Base-by-base conservation (phyloP, 2,888 invertebrate genomes). In the Liposcelis brunnea region DNA sequence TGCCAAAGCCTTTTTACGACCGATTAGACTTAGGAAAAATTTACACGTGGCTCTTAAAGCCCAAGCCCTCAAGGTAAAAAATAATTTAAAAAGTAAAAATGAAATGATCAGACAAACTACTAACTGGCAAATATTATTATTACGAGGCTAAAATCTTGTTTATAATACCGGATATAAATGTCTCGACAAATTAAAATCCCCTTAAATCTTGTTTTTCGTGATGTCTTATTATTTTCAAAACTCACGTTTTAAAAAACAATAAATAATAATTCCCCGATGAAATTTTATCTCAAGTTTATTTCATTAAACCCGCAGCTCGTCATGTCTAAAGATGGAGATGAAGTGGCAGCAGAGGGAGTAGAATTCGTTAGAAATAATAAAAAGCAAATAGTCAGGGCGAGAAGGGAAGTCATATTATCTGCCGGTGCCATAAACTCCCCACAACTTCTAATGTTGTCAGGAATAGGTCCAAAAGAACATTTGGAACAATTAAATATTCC, bases 401-500 rank as follows among this genome's bases (percentile, higher is more conserved):
- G 78, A 48, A 72, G 80, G 44, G 89, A 89, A 61, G 75, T 94
- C 0, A 74, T 94, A 6, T 66, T 89, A 54, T 82, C 86, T 2
- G 84, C 90, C 0, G 94, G 94, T 1, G 77, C 93, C 1, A 74
- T 95, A 32, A 81, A 84, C 44, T 78, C 84, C 2, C 91, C 94
- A 0, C 90, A 94, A 55, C 58, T 95, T 15, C 68, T 95, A 51
- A 87, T 93, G 89, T 59, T 94, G 7, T 89, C 87, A 45, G 94
- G 94, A 0, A 73, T 91, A 16, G 87, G 87, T 0, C 86, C 85
- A 0, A 71, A 71, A 2, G 80, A 82, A 11, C 84, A 87, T 57
- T 63, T 87, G 3, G 64, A 70, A 47, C 72, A 78, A 47, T 71
- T 79, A 50, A 73, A 70, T 4, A 84, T 90, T 49, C 80, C 81